A percentile compares a stretch with the other conserved stretches of the same genome.
phyloP scores from a whole-genome alignment of 2,113 vertebrate genomes.

The Chelonoidis abingdonii region DNA sequence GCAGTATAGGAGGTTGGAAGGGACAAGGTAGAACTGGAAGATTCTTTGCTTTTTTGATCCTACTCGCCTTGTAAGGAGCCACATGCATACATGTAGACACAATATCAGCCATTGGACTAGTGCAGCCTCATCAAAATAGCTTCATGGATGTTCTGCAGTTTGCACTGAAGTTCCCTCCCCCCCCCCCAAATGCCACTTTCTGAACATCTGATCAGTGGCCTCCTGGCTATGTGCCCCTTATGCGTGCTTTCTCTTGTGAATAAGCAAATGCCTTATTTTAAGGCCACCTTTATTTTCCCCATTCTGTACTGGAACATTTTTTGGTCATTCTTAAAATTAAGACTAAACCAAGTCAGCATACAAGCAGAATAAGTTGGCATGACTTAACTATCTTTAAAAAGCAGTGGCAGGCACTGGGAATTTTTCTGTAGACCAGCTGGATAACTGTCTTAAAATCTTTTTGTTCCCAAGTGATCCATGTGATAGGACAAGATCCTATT shows the following conservation, averaged over 20 bases:
- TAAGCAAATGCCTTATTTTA: not conserved
- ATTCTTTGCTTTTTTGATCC: not conserved
- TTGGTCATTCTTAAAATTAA: not conserved
- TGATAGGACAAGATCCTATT: not conserved
- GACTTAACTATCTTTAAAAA: not conserved
- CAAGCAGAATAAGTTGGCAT: not conserved
- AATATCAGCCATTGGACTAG: not conserved
- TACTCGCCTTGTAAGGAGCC: not conserved
- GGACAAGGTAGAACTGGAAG: not conserved
- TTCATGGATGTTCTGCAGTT: not conserved
- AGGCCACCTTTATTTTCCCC: not conserved
- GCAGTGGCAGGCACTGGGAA: not conserved
- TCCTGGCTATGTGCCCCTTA: not conserved
- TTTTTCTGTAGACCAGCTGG: not conserved
- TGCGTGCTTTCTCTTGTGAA: not conserved
- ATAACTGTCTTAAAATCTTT: not conserved
- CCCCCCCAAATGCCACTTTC: not conserved
- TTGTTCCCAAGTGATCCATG: not conserved
- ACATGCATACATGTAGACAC: accelerated
- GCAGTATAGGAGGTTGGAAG: not conserved
- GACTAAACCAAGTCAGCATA: not conserved
- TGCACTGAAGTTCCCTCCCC: not conserved
- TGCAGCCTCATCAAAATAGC: not conserved
- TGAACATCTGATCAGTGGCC: not conserved
- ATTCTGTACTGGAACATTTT: not conserved